Evolutionary conservation across 2,113 vertebrate genomes (phyloP), one percentile per base, ranked within the genome.

Genomic region (Platysternon megacephalum): DNA sequence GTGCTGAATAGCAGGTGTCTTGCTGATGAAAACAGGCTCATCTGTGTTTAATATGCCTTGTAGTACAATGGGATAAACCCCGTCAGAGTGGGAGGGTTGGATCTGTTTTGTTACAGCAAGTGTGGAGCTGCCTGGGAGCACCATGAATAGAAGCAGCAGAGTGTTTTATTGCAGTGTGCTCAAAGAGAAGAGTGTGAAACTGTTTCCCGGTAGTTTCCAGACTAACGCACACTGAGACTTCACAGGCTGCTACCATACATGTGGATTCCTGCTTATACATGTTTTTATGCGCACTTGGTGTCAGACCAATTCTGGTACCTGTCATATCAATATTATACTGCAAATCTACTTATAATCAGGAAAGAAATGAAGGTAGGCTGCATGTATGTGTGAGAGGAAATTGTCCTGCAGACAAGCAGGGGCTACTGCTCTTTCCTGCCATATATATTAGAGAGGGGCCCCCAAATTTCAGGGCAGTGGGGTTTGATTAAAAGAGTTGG

Each of bases 201-300:
- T 93, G 58, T 91, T 52, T 52, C 4, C 2, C 42, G 56, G 76
- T 44, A 85, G 85, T 24, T 76, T 92, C 94, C 86, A 61, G 51
- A 42, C 72, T 39, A 52, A 61, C 86, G 42, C 52, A 16, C 14
- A 55, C 29, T 90, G 48, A 91, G 81, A 49, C 90, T 95, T 78
- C 53, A 68, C 26, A 94, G 78, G 44, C 26, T 17, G 51, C 48
- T 90, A 80, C 86, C 87, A 82, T 83, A 89, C 46, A 93, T 96
- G 94, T 96, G 96, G 95, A 35, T 82, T 80, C 90, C 91, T 91
- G 53, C n/a, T 35, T 44, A 76, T 91, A 28, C 80, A 87, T 2
- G 76, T 86, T 78, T 94, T 93, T 58, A 94, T 90, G 94, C 94
- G 61, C 82, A 28, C 51, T 22, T 87, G n/a, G 84, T 8, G 61